phyloP scores from a whole-genome alignment of 2,888 invertebrate species.

The Alloscopus bannaensis region DNA sequence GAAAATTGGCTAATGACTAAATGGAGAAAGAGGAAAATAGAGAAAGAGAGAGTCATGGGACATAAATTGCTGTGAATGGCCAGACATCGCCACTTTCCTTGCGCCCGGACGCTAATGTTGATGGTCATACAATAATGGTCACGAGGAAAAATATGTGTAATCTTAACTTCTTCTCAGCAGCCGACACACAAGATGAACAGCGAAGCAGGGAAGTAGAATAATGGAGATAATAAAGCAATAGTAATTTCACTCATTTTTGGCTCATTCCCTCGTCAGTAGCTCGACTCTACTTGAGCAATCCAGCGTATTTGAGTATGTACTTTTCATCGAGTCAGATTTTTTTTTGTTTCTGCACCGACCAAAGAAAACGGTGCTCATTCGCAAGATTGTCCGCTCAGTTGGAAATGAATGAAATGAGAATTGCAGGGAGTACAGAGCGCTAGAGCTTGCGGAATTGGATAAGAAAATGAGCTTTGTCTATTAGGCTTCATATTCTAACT shows the following conservation, averaged over 20 bases:
- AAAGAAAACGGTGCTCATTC: no score
- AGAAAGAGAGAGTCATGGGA: slow-evolving; percentile 38
- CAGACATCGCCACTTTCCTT: slow-evolving; percentile 44
- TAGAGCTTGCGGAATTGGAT: no score
- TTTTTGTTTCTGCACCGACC: slow-evolving; percentile 1
- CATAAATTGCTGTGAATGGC: slow-evolving; percentile 56
- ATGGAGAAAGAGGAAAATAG: no score
- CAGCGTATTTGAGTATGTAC: neutral
- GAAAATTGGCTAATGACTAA: slow-evolving; percentile 61
- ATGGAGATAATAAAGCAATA: slow-evolving; percentile 63
- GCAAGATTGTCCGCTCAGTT: no score
- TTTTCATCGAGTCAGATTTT: neutral
- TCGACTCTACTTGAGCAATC: neutral
- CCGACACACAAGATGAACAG: slow-evolving; percentile 16
- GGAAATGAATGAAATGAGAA: slow-evolving; percentile 16
- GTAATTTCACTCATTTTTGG: slow-evolving; percentile 59
- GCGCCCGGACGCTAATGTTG: slow-evolving; percentile 33
- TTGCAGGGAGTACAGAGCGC: no score
- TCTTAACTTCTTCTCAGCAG: slow-evolving; percentile 30
- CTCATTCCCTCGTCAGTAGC: slow-evolving; percentile 24
- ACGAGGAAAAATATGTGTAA: slow-evolving; percentile 53
- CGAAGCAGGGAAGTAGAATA: slow-evolving; percentile 38
- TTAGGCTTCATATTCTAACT: no score
- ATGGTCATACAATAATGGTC: slow-evolving; percentile 46
- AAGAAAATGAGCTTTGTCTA: neutral